These are phyloP conservation scores for Gobiocypris rarus DNA, from an alignment of 2,113 vertebrate genomes.

Conservation along the genomic window DNA sequence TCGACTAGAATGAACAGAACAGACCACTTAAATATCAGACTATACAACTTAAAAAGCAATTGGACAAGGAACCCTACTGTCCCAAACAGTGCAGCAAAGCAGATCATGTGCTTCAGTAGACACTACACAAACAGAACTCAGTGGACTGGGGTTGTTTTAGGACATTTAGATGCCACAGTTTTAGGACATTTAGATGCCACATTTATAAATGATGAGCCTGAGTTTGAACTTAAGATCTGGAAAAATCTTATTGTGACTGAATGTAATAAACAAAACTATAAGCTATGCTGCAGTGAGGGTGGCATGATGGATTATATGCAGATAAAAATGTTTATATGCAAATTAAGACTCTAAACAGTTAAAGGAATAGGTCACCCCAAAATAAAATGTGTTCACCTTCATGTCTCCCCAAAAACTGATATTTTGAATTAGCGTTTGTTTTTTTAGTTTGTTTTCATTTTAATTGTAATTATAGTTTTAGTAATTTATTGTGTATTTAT, in stretches of 20 bases:
- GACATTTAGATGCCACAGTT: neutral
- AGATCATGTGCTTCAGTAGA: conserved; percentile 26
- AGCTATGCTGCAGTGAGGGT: neutral
- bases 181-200: neutral
- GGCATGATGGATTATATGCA: neutral
- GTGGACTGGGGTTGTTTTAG: neutral
- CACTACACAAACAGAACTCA: neutral
- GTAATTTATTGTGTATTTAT: too few species aligned
- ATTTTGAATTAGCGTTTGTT: too few species aligned
- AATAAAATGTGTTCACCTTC: neutral
- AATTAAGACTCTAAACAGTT: neutral
- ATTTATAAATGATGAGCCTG: neutral
- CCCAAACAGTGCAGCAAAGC: neutral
- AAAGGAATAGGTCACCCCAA: neutral
- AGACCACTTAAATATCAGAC: neutral
- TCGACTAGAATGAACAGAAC: neutral
- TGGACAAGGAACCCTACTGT: neutral
- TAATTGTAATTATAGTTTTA: too few species aligned
- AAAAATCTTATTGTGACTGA: neutral
- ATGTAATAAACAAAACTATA: neutral
- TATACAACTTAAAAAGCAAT: neutral
- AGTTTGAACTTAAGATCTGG: neutral
- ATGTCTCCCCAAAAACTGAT: neutral
- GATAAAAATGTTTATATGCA: neutral
- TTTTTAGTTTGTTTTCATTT: too few species aligned